Conservation (phyloP, 1,140 invertebrate species). For the Euura saliciscinereae region DNA sequence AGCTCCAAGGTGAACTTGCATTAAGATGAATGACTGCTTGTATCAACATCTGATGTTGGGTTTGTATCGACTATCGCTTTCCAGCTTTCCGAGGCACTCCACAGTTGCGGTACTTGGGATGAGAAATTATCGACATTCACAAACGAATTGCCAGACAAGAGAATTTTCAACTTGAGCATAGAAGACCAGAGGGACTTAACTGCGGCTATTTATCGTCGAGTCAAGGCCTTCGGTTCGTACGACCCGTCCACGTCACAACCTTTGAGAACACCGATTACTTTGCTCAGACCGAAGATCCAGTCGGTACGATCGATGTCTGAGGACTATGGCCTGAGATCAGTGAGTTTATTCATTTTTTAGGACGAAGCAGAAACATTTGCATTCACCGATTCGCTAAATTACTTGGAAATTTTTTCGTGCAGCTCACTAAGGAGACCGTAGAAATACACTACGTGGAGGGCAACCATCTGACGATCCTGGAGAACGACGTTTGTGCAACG, state of each 20-base stretch:
- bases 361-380: no score
- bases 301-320: constrained; percentile 59
- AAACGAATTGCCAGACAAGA: constrained; percentile 23
- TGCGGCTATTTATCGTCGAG: constrained; percentile 60
- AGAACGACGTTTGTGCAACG: constrained; percentile 66
- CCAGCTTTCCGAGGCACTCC: constrained; percentile 52
- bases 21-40: no score
- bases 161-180: constrained; percentile 9
- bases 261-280: constrained; percentile 64
- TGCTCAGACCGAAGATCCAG: constrained; percentile 67
- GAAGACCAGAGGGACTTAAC: constrained; percentile 59
- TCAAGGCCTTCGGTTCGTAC: constrained; percentile 63
- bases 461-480: constrained; percentile 74
- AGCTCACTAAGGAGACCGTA: constrained; percentile 45
- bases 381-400: no score
- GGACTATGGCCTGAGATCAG: constrained; percentile 67
- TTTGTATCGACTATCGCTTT: not conserved
- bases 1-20: constrained; percentile 34
- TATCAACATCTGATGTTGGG: no score
- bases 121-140: constrained; percentile 47
- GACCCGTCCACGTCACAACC: constrained; percentile 42
- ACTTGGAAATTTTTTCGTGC: no score
- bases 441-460: constrained; percentile 55
- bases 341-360: constrained; percentile 23
- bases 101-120: constrained; percentile 47